phyloP scores from a whole-genome alignment of 2,113 vertebrate species.

The Prunella fulvescens region DNA sequence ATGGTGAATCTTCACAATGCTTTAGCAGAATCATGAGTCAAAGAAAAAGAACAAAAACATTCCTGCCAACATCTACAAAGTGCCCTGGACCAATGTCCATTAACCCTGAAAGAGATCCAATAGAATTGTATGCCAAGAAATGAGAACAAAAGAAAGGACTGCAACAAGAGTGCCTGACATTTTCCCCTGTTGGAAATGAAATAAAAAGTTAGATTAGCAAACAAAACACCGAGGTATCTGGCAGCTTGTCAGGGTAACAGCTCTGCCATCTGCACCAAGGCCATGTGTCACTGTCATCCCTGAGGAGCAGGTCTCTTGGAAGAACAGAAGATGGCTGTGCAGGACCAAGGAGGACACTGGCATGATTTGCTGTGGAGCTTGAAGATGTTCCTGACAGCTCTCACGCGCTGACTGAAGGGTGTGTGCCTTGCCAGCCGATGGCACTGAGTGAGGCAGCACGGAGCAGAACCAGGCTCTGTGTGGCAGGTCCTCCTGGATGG shows the following conservation, averaged over 20 bases:
- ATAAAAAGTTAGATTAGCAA: conserved; percentile 50
- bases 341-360: conserved; percentile 25
- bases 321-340: conserved; percentile 28
- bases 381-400: not conserved
- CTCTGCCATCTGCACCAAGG: conserved; percentile 47
- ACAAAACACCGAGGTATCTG: conserved; percentile 32
- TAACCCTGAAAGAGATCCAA: conserved; percentile 36
- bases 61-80: not conserved
- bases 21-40: not conserved
- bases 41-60: conserved; percentile 4
- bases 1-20: not conserved
- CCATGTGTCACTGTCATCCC: conserved; percentile 41
- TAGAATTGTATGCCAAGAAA: conserved; percentile 17
- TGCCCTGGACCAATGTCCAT: not conserved
- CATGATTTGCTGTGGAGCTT: not conserved
- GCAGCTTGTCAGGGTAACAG: not conserved
- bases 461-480: not conserved
- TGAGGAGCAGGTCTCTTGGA: conserved; percentile 15
- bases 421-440: not conserved
- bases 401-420: fast-evolving
- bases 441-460: not conserved
- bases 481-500: not conserved
- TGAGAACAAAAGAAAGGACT: not conserved
- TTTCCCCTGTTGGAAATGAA: conserved; percentile 17
- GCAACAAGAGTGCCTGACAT: not conserved